These are phyloP conservation scores for Hemicentrotus pulcherrimus DNA, from an alignment of 35 echinoderm and acorn worm species.

Conservation along the genomic window DNA sequence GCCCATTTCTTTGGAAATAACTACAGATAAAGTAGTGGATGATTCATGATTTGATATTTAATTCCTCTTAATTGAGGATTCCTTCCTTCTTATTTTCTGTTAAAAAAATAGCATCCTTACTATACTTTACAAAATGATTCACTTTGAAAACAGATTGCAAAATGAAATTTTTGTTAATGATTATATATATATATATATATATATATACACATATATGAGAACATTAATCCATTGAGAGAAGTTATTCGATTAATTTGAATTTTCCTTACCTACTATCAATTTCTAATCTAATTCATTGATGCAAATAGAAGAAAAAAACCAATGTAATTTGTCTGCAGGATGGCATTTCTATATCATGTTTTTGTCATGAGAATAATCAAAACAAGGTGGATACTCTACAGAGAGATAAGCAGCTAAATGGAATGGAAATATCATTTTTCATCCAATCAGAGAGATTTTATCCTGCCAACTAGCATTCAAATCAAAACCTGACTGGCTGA, in stretches of 20 bases:
- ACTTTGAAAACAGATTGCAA: not conserved
- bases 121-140: not conserved
- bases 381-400: not conserved
- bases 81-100: not conserved
- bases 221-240: not conserved
- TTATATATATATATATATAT: too few species aligned
- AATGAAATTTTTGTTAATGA: not conserved
- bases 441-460: not conserved
- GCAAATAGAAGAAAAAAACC: not conserved
- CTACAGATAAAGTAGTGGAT: not conserved
- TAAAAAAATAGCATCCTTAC: not conserved
- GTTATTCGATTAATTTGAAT: not conserved
- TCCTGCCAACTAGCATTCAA: not conserved
- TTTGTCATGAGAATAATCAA: not conserved
- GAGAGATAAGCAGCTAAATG: not conserved
- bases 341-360: not conserved
- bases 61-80: not conserved
- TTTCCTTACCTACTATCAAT: not conserved
- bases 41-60: not conserved
- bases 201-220: too few species aligned
- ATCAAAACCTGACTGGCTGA: not conserved
- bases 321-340: not conserved
- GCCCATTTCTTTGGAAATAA: not conserved
- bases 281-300: not conserved
- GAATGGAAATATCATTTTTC: not conserved